phyloP scores from a whole-genome alignment of 2,888 invertebrate species.

The Lagria hirta region DNA sequence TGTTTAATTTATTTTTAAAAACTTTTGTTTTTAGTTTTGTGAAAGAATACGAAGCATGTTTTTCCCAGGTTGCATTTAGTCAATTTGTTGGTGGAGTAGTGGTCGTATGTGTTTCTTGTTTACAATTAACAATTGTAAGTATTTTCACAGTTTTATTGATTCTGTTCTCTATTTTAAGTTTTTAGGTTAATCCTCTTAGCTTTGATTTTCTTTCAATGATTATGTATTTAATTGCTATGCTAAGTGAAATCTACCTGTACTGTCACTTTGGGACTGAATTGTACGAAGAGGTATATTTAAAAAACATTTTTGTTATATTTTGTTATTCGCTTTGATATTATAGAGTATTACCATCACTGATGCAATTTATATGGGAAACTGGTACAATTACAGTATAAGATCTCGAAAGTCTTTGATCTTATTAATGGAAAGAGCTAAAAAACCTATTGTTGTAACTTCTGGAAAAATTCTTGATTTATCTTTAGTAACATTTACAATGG shows the following conservation, averaged over 20 bases:
- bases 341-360: slow-evolving; percentile 54
- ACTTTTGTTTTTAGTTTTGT: slow-evolving; percentile 10
- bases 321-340: too few species aligned
- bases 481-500: slow-evolving; percentile 57
- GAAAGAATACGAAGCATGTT: slow-evolving; percentile 10
- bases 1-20: not conserved
- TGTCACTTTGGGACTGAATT: slow-evolving; percentile 12
- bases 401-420: slow-evolving; percentile 53
- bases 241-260: slow-evolving; percentile 12
- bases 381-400: slow-evolving; percentile 46
- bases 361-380: slow-evolving; percentile 53
- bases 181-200: slow-evolving; percentile 7
- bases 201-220: slow-evolving; percentile 12
- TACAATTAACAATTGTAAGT: slow-evolving; percentile 9
- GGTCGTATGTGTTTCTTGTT: slow-evolving; percentile 10
- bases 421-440: slow-evolving; percentile 55
- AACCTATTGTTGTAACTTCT: slow-evolving; percentile 56
- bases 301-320: not conserved
- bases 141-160: not conserved
- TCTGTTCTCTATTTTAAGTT: slow-evolving; percentile 2
- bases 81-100: slow-evolving; percentile 10
- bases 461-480: slow-evolving; percentile 56
- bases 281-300: slow-evolving; percentile 8
- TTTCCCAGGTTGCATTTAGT: slow-evolving; percentile 9
- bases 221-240: slow-evolving; percentile 7